phyloP scores from a whole-genome alignment of 2,797 vertebrate genomes.

The Cuculus canorus region DNA sequence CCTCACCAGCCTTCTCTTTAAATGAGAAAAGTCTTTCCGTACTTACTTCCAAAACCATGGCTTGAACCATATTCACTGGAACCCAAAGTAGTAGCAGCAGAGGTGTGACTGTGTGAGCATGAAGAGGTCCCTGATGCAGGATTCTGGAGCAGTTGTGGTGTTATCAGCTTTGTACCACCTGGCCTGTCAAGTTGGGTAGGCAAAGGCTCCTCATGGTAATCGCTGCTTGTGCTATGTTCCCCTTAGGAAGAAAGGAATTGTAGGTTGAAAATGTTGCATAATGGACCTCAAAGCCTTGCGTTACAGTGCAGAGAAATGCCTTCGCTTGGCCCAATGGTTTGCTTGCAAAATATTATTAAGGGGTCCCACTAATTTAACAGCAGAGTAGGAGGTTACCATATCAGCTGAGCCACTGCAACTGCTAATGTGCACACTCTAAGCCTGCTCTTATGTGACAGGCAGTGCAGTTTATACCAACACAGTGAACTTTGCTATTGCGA shows the following conservation, averaged over 20 bases:
- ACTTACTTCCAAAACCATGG: slow-evolving; percentile 79
- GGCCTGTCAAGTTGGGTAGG: slow-evolving; percentile 62
- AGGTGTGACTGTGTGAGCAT: slow-evolving; percentile 42
- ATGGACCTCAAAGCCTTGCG: neutral
- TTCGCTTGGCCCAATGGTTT: fast-evolving
- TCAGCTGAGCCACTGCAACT: neutral
- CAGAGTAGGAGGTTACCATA: neutral
- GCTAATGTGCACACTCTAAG: neutral
- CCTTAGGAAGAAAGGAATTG: neutral
- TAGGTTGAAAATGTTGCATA: neutral
- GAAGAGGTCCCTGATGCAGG: slow-evolving; percentile 50
- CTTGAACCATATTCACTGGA: slow-evolving; percentile 65
- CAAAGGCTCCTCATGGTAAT: neutral
- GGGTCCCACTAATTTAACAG: neutral
- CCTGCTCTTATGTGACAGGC: neutral
- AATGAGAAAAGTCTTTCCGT: neutral
- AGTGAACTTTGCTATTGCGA: neutral
- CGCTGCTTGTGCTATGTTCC: slow-evolving; percentile 49
- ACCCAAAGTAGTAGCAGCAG: neutral
- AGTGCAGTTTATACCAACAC: neutral
- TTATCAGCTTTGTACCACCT: slow-evolving; percentile 69
- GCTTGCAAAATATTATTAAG: neutral
- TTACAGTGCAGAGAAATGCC: neutral
- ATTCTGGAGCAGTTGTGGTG: neutral
- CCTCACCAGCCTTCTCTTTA: neutral